A percentile compares a stretch with the other conserved stretches of the same genome.
These are phyloP conservation scores for Oenanthe melanoleuca DNA, from an alignment of 2,113 vertebrate genomes.

Conservation along the genomic window DNA sequence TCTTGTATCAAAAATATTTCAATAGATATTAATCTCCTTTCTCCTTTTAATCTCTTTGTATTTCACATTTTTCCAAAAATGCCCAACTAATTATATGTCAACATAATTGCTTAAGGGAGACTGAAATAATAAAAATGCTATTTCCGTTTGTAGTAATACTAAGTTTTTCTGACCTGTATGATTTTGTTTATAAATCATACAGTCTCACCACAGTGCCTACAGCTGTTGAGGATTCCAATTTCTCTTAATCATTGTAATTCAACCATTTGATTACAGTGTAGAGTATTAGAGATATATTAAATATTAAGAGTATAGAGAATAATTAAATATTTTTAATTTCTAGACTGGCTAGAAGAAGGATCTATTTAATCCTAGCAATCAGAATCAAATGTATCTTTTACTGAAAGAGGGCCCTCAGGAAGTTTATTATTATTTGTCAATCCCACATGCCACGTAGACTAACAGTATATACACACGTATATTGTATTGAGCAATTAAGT, in stretches of 20 bases:
- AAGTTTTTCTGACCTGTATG: background rate
- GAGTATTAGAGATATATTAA: background rate
- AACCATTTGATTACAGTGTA: background rate
- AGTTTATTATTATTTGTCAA: background rate
- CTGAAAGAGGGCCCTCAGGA: background rate
- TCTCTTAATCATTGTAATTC: background rate
- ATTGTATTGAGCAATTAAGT: background rate
- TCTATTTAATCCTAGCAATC: background rate
- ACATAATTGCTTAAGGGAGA: background rate
- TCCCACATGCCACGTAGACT: accelerated
- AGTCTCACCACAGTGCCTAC: background rate
- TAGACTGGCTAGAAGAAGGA: background rate
- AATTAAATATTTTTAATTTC: background rate
- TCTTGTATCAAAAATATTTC: background rate
- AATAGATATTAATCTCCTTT: background rate
- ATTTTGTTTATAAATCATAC: background rate
- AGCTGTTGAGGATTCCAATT: background rate
- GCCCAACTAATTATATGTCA: background rate
- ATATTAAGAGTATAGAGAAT: background rate
- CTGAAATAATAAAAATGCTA: background rate
- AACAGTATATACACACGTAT: background rate
- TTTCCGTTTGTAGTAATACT: background rate
- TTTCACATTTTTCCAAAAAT: background rate
- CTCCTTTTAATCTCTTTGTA: background rate
- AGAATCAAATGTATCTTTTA: background rate